A percentile compares a stretch with the other conserved stretches of the same genome.
Evolutionary conservation across 2,113 vertebrate genomes (phyloP).

Genomic region (Nettapus auritus): DNA sequence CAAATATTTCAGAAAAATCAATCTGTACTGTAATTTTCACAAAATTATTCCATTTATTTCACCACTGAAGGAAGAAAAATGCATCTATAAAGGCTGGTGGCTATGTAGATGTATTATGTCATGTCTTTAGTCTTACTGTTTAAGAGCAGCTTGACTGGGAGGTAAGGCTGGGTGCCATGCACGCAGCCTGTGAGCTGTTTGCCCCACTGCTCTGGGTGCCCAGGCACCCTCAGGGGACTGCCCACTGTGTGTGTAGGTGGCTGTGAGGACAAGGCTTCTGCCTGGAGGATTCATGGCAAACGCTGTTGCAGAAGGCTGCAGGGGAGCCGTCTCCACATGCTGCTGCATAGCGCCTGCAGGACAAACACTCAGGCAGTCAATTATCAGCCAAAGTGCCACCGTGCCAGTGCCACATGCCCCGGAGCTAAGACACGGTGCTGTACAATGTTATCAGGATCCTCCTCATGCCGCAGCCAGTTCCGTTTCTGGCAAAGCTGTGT

Average conservation of each 20-base stretch:
- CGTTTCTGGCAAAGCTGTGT: not conserved
- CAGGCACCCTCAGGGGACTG: not conserved
- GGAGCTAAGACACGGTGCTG: not conserved
- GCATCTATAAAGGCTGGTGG: not conserved
- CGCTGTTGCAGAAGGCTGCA: not conserved
- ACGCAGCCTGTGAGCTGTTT: rapidly evolving
- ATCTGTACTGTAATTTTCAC: not conserved
- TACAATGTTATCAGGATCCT: not conserved
- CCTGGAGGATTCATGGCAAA: not conserved
- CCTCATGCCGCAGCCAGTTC: not conserved
- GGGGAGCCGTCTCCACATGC: not conserved
- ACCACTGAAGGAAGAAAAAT: not conserved
- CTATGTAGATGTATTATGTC: not conserved
- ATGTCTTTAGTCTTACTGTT: not conserved
- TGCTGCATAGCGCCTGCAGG: not conserved
- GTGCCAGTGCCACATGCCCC: not conserved
- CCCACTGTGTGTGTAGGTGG: not conserved
- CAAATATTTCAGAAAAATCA: not conserved
- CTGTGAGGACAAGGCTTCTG: not conserved
- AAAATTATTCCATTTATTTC: not conserved
- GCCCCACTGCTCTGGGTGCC: not conserved
- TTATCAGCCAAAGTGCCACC: not conserved
- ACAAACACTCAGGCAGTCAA: not conserved
- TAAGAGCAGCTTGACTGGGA: not conserved
- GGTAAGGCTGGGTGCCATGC: rapidly evolving